A percentile compares a stretch with the other conserved stretches of the same genome.
Conservation (phyloP, 2,888 invertebrate genomes). For the Andrena trimmerana region DNA sequence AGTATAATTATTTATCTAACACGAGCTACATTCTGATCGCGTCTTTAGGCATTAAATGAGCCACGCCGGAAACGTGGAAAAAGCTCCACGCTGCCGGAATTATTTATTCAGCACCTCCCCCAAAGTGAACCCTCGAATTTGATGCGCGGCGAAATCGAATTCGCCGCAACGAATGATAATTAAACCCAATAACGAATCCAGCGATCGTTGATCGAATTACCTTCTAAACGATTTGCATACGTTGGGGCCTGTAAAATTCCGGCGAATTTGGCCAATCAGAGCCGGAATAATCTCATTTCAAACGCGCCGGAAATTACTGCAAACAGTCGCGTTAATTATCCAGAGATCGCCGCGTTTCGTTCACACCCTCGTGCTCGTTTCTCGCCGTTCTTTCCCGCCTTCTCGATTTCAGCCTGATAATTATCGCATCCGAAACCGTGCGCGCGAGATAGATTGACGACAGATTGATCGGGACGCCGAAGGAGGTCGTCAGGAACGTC, state of each 20-base stretch:
- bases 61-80: background rate
- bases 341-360: slow-evolving; percentile 2
- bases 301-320: slow-evolving; percentile 28
- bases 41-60: slow-evolving; percentile 4
- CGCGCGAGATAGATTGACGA: slow-evolving; percentile 33
- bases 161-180: slow-evolving; percentile 29
- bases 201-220: slow-evolving; percentile 46
- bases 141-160: slow-evolving; percentile 34
- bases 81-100: background rate
- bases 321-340: slow-evolving; percentile 29
- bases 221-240: slow-evolving; percentile 43
- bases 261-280: slow-evolving; percentile 20
- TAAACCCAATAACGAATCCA: slow-evolving; percentile 33
- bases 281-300: slow-evolving; percentile 18
- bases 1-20: background rate
- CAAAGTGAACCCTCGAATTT: slow-evolving; percentile 38
- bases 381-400: background rate
- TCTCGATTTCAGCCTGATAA: background rate
- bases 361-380: background rate
- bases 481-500: slow-evolving; percentile 46
- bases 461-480: slow-evolving; percentile 55
- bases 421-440: slow-evolving; percentile 12
- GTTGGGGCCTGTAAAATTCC: slow-evolving; percentile 14
- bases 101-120: slow-evolving; percentile 21
- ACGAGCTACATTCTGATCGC: background rate